Evolutionary conservation across 2,113 vertebrate genomes (phyloP).

Genomic region (Gadus chalcogrammus): DNA sequence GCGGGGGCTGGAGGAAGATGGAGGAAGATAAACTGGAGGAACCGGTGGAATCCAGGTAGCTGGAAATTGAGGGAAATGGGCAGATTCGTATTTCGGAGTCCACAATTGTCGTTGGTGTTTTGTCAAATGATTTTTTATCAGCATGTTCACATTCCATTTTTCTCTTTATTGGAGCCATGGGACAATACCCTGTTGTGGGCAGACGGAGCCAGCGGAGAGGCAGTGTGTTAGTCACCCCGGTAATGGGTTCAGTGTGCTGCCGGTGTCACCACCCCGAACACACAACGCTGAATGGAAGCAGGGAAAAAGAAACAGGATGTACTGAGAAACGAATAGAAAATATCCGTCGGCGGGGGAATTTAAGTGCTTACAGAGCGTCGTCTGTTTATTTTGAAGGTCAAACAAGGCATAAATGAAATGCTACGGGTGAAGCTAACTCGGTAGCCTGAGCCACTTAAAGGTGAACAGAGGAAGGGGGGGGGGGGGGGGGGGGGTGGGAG

Average conservation of each 20-base stretch:
- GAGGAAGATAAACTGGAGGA: slow-evolving; percentile 42
- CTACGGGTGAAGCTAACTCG: not conserved
- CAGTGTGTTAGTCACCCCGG: too few species aligned
- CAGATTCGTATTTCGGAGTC: slow-evolving; percentile 11
- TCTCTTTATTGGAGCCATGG: slow-evolving; percentile 17
- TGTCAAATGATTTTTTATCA: slow-evolving; percentile 18
- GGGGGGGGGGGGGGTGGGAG: slow-evolving; percentile 1
- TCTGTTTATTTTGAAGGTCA: not conserved
- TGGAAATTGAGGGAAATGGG: slow-evolving; percentile 39
- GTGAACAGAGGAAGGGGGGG: slow-evolving; percentile 28
- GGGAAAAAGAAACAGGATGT: too few species aligned
- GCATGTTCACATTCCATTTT: not conserved
- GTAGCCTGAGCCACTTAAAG: not conserved
- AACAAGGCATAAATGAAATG: not conserved
- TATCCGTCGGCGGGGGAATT: not conserved
- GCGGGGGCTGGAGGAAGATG: slow-evolving; percentile 46
- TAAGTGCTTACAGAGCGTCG: not conserved
- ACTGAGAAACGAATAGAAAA: too few species aligned
- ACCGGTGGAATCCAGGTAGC: not conserved
- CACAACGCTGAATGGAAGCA: too few species aligned
- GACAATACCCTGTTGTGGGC: not conserved
- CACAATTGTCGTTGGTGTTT: slow-evolving; percentile 12
- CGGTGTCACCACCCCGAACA: too few species aligned
- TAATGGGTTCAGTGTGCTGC: too few species aligned
- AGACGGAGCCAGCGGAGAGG: too few species aligned